A percentile compares a stretch with the other conserved stretches of the same genome.
These are phyloP conservation scores for Laticauda laticaudata DNA, from an alignment of 2,113 vertebrate genomes.

Conservation along the genomic window DNA sequence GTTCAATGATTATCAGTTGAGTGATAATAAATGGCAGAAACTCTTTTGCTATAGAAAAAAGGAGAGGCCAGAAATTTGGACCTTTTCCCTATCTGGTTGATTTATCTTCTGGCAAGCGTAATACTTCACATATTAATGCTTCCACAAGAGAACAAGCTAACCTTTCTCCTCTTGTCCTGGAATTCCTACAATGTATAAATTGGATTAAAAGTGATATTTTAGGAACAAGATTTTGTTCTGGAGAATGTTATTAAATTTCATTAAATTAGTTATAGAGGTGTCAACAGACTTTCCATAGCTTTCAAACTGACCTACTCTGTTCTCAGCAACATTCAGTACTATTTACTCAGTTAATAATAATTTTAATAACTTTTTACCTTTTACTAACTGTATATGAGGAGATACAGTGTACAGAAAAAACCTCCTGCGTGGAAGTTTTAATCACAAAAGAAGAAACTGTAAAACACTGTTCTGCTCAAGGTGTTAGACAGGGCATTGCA, in stretches of 20 bases:
- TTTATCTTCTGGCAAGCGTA: background rate
- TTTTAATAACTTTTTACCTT: background rate
- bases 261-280: background rate
- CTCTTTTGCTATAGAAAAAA: background rate
- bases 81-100: background rate
- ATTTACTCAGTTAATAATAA: background rate
- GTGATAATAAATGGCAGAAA: background rate
- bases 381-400: background rate
- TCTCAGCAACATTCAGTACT: background rate
- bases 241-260: background rate
- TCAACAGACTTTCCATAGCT: background rate
- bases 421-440: background rate
- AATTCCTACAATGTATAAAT: background rate
- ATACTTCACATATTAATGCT: background rate
- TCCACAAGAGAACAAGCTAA: background rate
- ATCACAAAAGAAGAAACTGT: background rate
- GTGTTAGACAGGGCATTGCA: background rate
- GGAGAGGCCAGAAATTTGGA: background rate
- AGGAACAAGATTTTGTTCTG: background rate
- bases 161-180: background rate
- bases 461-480: background rate
- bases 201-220: background rate
- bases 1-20: background rate
- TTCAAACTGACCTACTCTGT: background rate
- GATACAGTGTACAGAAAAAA: background rate